phyloP scores from a whole-genome alignment of 2,888 invertebrate genomes.

The Eugnorisma glareosa region DNA sequence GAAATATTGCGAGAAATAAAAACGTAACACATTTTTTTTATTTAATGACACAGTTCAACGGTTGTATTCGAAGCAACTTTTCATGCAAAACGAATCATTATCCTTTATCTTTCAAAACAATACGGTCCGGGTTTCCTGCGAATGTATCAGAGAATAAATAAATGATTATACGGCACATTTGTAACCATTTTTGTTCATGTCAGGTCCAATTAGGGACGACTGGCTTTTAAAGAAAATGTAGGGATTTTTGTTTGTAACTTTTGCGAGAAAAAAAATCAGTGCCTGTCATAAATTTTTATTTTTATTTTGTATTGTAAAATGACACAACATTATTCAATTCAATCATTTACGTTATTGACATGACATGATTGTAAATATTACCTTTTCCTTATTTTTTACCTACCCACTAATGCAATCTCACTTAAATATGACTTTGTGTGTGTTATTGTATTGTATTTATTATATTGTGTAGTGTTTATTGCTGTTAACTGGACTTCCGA shows the following conservation, averaged over 20 bases:
- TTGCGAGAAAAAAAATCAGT: not conserved
- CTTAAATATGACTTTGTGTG: too few species aligned
- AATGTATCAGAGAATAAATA: slow-evolving; percentile 24
- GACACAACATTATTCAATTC: too few species aligned
- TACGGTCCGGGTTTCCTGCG: not conserved
- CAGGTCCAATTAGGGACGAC: slow-evolving; percentile 15
- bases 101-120: slow-evolving; percentile 26
- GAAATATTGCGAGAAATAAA: not conserved
- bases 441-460: too few species aligned
- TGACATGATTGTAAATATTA: too few species aligned
- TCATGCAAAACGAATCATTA: slow-evolving; percentile 36
- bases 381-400: too few species aligned
- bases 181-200: slow-evolving; percentile 24
- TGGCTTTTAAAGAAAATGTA: not conserved
- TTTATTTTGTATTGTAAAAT: too few species aligned
- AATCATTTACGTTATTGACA: too few species aligned
- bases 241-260: not conserved
- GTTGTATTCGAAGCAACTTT: slow-evolving; percentile 24
- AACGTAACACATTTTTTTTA: not conserved
- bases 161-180: slow-evolving; percentile 36
- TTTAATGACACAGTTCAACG: slow-evolving; percentile 7
- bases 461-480: too few species aligned
- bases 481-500: too few species aligned
- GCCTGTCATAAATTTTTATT: not conserved
- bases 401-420: too few species aligned